phyloP scores from a whole-genome alignment of 2,113 vertebrate species.

The Bos taurus region DNA sequence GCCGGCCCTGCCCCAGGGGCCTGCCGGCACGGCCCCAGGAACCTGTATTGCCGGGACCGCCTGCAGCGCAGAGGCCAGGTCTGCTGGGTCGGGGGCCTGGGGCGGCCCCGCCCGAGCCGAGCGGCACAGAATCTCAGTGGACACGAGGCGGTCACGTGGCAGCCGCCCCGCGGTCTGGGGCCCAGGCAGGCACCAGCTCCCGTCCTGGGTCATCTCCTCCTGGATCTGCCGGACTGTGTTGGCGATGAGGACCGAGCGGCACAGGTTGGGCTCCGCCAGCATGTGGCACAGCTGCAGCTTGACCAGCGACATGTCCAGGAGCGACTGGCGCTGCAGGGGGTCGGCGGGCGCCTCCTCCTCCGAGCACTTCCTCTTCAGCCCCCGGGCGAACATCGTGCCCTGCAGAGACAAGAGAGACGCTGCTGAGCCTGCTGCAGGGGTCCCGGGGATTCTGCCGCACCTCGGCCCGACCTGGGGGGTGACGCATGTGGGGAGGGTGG shows the following conservation, averaged over 20 bases:
- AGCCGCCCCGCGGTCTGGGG: conserved; percentile 83
- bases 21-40: conserved; percentile 79
- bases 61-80: conserved; percentile 59
- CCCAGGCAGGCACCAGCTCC: conserved; percentile 89
- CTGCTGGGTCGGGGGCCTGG: conserved; percentile 74
- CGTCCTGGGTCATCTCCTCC: conserved; percentile 97
- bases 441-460: neutral
- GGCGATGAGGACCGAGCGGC: conserved; percentile 97
- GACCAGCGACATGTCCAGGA: conserved; percentile 97
- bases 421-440: neutral
- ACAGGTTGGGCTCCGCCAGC: conserved; percentile 96
- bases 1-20: conserved; percentile 86
- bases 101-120: conserved; percentile 82
- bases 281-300: conserved; percentile 99
- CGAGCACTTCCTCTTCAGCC: conserved; percentile 91
- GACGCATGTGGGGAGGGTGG: no score
- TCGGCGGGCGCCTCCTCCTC: conserved; percentile 89
- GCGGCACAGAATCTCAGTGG: conserved; percentile 94
- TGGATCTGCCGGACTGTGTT: conserved; percentile 98
- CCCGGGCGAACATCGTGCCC: conserved; percentile 92
- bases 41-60: conserved; percentile 56
- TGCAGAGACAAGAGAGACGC: conserved; percentile 63
- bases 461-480: no score
- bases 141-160: conserved; percentile 90
- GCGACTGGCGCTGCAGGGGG: conserved; percentile 93